phyloP scores from a whole-genome alignment of 2,888 invertebrate genomes.

The Pyrgus malvae region DNA sequence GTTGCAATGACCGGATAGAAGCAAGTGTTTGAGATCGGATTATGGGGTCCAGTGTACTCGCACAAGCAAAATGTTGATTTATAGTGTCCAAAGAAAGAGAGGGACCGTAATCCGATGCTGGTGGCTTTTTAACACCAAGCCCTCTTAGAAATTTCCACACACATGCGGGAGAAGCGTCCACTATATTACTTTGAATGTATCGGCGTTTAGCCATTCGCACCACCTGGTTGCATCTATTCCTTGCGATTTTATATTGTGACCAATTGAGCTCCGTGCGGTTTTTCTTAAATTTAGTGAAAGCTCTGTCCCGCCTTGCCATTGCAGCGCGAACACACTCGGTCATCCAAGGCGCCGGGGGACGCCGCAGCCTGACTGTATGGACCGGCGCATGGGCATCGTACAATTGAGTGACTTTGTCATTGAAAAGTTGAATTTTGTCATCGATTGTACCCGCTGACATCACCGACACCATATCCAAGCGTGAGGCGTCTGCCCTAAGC shows the following conservation, averaged over 20 bases:
- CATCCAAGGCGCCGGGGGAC: conserved; percentile 5
- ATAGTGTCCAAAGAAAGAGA: background rate
- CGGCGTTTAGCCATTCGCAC: no score
- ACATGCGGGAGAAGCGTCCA: conserved; percentile 4
- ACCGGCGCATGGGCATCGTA: conserved; percentile 8
- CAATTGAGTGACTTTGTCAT: background rate
- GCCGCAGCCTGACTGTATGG: background rate
- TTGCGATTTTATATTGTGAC: background rate
- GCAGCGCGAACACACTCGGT: background rate
- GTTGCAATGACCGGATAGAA: background rate
- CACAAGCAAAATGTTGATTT: background rate
- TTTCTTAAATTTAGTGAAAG: background rate
- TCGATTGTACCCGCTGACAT: background rate
- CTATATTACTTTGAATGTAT: conserved; percentile 4
- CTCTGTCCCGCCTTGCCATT: background rate
- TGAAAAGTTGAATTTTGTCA: background rate
- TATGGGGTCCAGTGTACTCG: background rate
- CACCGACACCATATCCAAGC: background rate
- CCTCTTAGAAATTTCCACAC: conserved; percentile 10
- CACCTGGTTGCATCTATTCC: background rate
- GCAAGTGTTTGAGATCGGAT: background rate
- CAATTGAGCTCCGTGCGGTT: background rate
- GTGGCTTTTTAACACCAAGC: background rate
- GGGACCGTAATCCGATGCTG: background rate
- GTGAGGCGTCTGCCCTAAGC: background rate